Evolutionary conservation across 2,113 vertebrate genomes (phyloP).

Genomic region (Campylomormyrus tamandua): DNA sequence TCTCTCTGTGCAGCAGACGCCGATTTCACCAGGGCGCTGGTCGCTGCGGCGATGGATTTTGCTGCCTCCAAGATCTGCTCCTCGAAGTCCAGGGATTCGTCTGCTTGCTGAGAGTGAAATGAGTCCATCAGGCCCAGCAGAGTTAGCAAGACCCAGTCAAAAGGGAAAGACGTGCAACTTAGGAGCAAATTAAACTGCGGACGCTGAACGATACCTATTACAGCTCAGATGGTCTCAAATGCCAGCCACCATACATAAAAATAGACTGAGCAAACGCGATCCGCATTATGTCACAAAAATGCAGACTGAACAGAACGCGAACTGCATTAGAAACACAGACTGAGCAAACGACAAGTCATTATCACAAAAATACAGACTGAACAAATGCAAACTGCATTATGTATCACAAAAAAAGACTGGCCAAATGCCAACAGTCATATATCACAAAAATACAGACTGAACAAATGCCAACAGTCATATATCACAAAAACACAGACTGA

Average conservation of each 20-base stretch:
- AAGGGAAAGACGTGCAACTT: not conserved
- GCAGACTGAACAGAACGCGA: not conserved
- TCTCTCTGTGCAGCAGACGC: conserved; percentile 95
- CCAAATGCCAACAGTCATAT: not conserved
- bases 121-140: conserved; percentile 26
- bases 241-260: not conserved
- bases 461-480: not conserved
- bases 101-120: conserved; percentile 82
- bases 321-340: not conserved
- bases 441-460: not conserved
- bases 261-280: not conserved
- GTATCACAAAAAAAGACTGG: not conserved
- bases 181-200: not conserved
- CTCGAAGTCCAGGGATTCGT: conserved; percentile 95
- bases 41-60: conserved; percentile 95
- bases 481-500: not conserved
- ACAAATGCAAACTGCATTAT: not conserved
- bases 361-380: not conserved
- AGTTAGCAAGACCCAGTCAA: not conserved
- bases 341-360: not conserved
- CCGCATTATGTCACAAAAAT: not conserved
- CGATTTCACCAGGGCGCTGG: conserved; percentile 94
- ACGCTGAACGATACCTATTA: not conserved
- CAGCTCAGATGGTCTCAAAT: not conserved
- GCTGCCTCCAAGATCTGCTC: conserved; percentile 98